phyloP scores from a whole-genome alignment of 2,113 vertebrate species.

The Strix uralensis region DNA sequence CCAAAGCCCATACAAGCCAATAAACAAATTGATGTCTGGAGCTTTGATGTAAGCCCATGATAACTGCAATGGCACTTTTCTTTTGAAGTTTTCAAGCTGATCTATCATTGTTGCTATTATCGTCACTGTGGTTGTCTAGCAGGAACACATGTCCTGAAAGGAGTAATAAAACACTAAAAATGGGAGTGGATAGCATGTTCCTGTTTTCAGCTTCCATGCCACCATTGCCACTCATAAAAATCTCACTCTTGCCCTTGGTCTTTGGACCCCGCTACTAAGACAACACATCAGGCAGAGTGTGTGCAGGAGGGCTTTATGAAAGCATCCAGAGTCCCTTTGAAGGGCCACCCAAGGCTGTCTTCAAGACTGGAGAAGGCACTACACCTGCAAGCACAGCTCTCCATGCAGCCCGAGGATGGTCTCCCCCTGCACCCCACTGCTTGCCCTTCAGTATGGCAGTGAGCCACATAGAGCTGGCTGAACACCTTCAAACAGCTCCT shows the following conservation, averaged over 20 bases:
- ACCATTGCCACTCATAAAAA: background rate
- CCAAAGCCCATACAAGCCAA: background rate
- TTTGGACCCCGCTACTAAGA: background rate
- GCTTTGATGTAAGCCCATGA: background rate
- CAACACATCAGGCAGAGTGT: background rate
- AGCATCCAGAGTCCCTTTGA: background rate
- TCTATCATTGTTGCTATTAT: background rate
- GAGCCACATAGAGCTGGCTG: background rate
- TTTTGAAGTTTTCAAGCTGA: background rate
- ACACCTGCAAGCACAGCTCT: background rate
- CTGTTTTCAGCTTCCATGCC: background rate
- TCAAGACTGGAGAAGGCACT: background rate
- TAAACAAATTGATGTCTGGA: background rate
- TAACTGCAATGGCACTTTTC: background rate
- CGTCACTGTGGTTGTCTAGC: background rate
- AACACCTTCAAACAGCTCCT: no score
- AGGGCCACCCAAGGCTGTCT: background rate
- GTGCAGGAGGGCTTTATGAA: background rate
- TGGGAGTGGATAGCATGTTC: background rate
- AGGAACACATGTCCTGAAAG: background rate
- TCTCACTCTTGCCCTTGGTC: slow-evolving; percentile 20
- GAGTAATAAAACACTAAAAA: slow-evolving; percentile 51
- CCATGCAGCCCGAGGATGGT: background rate
- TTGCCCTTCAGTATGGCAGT: fast-evolving
- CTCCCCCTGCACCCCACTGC: fast-evolving